These are phyloP conservation scores for Acrossocheilus wenchowensis DNA, from an alignment of 2,797 vertebrate species.

Conservation along the genomic window DNA sequence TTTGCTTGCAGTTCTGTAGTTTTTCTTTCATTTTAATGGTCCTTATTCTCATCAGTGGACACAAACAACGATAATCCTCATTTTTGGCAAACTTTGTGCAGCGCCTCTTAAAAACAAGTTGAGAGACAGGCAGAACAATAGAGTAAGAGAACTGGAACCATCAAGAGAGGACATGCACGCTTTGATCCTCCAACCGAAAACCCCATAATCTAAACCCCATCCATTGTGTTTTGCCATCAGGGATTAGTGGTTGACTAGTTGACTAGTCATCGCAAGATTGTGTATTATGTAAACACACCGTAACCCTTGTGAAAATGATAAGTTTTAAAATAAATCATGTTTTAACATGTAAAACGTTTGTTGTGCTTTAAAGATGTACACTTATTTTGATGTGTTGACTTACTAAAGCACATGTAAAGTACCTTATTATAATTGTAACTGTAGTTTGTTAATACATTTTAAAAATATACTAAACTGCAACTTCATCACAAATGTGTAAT, in stretches of 20 bases:
- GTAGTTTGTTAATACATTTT: no score
- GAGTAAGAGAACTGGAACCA: slow-evolving; percentile 16
- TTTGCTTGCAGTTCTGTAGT: slow-evolving; percentile 27
- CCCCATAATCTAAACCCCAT: slow-evolving; percentile 39
- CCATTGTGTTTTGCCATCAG: slow-evolving; percentile 3
- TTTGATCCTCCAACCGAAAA: slow-evolving; percentile 18
- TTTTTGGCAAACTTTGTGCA: slow-evolving; percentile 41
- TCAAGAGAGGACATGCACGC: slow-evolving; percentile 23
- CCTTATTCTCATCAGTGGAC: neutral
- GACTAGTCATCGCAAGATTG: neutral
- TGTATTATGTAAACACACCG: neutral
- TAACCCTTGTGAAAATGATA: neutral
- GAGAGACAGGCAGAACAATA: slow-evolving; percentile 28
- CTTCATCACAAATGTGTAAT: no score
- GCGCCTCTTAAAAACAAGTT: slow-evolving; percentile 13
- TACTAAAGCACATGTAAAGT: no score
- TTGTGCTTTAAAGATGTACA: no score
- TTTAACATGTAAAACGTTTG: no score
- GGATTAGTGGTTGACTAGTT: no score
- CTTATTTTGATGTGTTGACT: no score
- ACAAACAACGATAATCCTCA: neutral
- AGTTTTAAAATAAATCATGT: no score
- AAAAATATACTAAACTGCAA: no score
- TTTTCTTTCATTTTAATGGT: slow-evolving; percentile 18
- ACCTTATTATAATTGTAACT: no score